A percentile compares a stretch with the other conserved stretches of the same genome.
phyloP scores from a whole-genome alignment of 2,888 invertebrate genomes.

The Microctonus aethiopoides region DNA sequence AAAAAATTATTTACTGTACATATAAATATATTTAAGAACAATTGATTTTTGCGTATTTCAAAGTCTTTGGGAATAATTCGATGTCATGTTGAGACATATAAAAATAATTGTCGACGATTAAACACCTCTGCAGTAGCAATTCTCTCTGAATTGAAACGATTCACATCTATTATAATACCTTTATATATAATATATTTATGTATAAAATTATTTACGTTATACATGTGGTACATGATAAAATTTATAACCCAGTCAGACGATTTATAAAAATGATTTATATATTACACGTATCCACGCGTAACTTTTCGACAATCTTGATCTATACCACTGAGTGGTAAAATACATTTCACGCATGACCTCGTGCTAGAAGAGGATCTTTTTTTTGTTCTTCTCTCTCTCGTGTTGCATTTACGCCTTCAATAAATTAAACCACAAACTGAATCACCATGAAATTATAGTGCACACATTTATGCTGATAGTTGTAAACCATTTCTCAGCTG shows the following conservation, averaged over 20 bases:
- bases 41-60: slow-evolving; percentile 18
- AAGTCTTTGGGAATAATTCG: neutral
- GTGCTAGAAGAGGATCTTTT: neutral
- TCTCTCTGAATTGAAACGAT: neutral
- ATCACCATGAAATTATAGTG: neutral
- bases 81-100: neutral
- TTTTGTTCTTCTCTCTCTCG: neutral
- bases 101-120: neutral
- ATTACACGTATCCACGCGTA: neutral
- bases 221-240: neutral
- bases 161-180: neutral
- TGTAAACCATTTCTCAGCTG: neutral
- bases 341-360: slow-evolving; percentile 13
- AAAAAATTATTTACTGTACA: too few relatives aligned
- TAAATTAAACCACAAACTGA: neutral
- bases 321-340: neutral
- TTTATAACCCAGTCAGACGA: slow-evolving; percentile 17
- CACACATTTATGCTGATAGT: slow-evolving; percentile 10
- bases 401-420: slow-evolving; percentile 1
- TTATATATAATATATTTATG: neutral
- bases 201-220: neutral
- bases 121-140: neutral
- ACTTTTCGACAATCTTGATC: slow-evolving; percentile 17
- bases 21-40: neutral
- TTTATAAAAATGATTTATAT: slow-evolving; percentile 27